Base-by-base conservation (phyloP, 2,888 invertebrate species). In the Petrolisthes cinctipes region DNA sequence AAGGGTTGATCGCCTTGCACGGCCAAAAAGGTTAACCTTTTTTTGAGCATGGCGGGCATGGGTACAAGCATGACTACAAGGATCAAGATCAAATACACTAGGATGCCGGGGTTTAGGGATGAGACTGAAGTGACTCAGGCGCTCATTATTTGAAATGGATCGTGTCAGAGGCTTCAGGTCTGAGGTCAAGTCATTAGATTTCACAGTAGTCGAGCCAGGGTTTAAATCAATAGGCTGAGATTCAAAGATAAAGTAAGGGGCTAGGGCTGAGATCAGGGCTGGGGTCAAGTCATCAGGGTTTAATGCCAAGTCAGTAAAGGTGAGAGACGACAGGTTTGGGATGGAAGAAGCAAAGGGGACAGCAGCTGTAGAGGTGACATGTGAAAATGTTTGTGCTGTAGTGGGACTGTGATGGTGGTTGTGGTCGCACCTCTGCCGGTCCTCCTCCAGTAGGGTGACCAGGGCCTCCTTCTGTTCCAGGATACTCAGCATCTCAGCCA, bases 401-500 rank as follows among this genome's bases (percentile, higher is more conserved):
- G 20, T 17, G 11, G 71, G 71, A 6, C 6, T 6, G 3, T 11
- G 6, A n/a, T 23, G 9, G 11, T 37, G 37, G 37, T 20, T 37
- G 68, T 68, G 82, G n/a, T 68, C 86, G 85, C 86, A 90, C 90
- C 90, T 90, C 86, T 87, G 89, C 80, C 90, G 84, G 86, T 90
- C 90, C 84, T 90, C 89, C 87, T 90, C 90, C 85, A 90, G 79
- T 82, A 90, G 82, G 81, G 85, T 89, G 76, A 85, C 87, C 23
- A 91, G 86, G 11, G 95, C 94, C 92, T 95, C 95, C 91, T 95
- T 93, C 92, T 96, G 95, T 89, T 96, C 95, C 86, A 96, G 96
- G 92, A 97, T 96, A 92, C 96, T 95, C 93, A 96, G 94, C 95
- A 97, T 95, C 93, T 97, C 96, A 91, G 95, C 95, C 91, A 97